Percentiles rank a stretch among this genome's conserved stretches.
Conservation (phyloP, 2,113 vertebrate genomes). For the Grammomys dolichurus region DNA sequence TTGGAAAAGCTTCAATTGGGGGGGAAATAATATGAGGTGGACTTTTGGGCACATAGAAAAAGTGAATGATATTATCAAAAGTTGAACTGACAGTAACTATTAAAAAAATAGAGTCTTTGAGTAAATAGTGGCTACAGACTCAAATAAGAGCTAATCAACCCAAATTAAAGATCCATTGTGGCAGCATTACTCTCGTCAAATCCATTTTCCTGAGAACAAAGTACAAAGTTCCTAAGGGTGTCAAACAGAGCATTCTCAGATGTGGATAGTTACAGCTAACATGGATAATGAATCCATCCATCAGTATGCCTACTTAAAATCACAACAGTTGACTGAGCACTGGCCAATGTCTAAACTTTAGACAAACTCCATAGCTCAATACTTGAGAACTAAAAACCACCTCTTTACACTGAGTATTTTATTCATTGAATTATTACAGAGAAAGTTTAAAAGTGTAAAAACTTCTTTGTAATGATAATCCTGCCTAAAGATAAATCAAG, state of each 20-base stretch:
- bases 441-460: background rate
- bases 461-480: background rate
- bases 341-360: background rate
- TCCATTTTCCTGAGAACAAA: background rate
- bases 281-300: background rate
- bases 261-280: background rate
- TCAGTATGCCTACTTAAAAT: background rate
- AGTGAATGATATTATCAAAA: background rate
- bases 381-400: background rate
- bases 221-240: background rate
- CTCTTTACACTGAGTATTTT: background rate
- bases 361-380: background rate
- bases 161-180: background rate
- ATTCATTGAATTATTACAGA: background rate
- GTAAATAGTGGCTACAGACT: background rate
- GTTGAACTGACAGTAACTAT: background rate
- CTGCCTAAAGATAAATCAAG: conserved; percentile 1
- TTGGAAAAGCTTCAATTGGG: background rate
- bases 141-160: background rate
- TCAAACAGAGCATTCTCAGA: background rate
- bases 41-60: background rate
- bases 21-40: background rate
- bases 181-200: background rate
- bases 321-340: background rate
- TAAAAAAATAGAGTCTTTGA: background rate